Base-by-base conservation (phyloP, 2,888 invertebrate genomes). In the Eristalis tenax region DNA sequence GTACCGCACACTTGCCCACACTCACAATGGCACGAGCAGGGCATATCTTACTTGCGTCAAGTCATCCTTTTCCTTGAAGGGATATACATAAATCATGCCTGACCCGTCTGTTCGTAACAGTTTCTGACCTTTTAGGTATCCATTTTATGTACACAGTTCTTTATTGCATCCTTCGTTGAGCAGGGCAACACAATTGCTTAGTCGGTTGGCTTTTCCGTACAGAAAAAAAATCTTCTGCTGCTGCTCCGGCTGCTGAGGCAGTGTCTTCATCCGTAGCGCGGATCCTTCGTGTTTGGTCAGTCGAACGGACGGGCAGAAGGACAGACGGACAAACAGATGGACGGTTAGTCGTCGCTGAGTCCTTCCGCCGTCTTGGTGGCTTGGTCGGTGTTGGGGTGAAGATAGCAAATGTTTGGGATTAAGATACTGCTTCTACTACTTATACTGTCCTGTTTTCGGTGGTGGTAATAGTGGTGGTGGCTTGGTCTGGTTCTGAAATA, bases 31-130 rank as follows among this genome's bases (percentile, higher is more conserved):
- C 59, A 50, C 77, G 74, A 77, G 78, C 83, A 75, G 81, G 77
- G 74, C 77, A 84, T 84, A 81, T 80, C 84, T 83, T 74, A 80
- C 88, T 88, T 77, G 88, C 83, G 80, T 88, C 83, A 84, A 87
- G 84, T 88, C 88, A 84, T 88, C 84, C 88, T 63, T 88, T 81
- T 80, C 71, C 83, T 87, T 83, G 63, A 83, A 83, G 73, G 80
- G 83, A 88, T 88, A 81, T 84, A 87, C 87, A 83, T 88, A 88
- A 88, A 88, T 88, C 87, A 88, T 88, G 79, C 65, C 83, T 88
- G 87, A 88, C 83, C 87, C 83, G 79, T 83, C 83, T 83, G 87
- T 83, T 83, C 83, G 76, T 77, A 87, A 79, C 87, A 83, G 80
- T 87, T 83, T 83, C 69, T 87, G 87, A 87, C 87, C 87, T 87